These are phyloP conservation scores for Stenolophus ochropezus DNA, from an alignment of 2,888 invertebrate species.

Conservation along the genomic window DNA sequence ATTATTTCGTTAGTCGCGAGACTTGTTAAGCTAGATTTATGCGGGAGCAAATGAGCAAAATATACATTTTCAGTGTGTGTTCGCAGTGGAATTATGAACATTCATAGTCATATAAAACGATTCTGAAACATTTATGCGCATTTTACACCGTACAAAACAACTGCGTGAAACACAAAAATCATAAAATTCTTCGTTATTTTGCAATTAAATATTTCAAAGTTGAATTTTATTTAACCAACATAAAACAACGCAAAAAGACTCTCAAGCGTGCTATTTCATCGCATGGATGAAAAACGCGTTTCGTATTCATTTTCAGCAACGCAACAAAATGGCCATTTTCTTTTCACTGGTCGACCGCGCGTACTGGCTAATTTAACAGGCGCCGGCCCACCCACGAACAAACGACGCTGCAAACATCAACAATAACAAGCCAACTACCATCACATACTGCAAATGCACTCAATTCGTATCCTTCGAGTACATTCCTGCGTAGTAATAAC, in stretches of 20 bases:
- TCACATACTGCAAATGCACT: not conserved
- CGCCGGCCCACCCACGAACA: not conserved
- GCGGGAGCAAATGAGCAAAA: not conserved
- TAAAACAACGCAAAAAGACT: constrained; percentile 42
- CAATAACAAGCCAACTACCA: constrained; percentile 13
- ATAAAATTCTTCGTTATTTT: constrained; percentile 43
- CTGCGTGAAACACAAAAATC: constrained; percentile 24
- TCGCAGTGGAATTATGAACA: not conserved
- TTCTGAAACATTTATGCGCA: constrained; percentile 26
- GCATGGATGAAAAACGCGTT: constrained; percentile 38
- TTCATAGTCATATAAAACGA: constrained; percentile 17
- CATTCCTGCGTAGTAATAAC: too few relatives aligned
- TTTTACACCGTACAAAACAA: constrained; percentile 8
- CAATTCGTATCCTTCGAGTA: too few relatives aligned
- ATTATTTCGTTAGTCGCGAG: not conserved
- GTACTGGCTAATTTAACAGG: constrained; percentile 43
- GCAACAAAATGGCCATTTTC: constrained; percentile 54
- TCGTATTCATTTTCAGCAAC: constrained; percentile 50
- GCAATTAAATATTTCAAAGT: constrained; percentile 48
- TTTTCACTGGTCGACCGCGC: constrained; percentile 41
- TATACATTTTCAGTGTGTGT: not conserved
- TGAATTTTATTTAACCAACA: constrained; percentile 48
- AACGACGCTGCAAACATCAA: constrained; percentile 34
- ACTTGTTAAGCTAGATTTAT: not conserved
- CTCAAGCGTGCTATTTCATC: constrained; percentile 49